Percentiles rank a stretch among this genome's conserved stretches.
These are phyloP conservation scores for Battus philenor DNA, from an alignment of 1,140 invertebrate species.

Conservation along the genomic window DNA sequence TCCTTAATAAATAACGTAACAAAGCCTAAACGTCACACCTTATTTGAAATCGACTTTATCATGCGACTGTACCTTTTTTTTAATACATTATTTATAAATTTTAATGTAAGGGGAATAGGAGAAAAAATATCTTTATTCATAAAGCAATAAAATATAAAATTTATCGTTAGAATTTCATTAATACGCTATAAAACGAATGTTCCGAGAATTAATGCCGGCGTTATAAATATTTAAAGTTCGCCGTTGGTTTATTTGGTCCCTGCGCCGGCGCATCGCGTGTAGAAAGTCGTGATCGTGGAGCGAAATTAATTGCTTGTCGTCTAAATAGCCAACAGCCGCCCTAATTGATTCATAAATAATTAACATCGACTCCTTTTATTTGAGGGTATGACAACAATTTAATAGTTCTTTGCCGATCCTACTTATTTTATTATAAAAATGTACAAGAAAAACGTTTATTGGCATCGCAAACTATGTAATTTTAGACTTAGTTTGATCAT, in stretches of 20 bases:
- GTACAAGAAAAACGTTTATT: neutral
- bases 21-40: conserved; percentile 61
- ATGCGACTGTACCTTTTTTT: conserved; percentile 29
- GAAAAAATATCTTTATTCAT: conserved; percentile 31
- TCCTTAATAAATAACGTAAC: conserved; percentile 63
- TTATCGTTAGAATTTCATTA: conserved; percentile 42
- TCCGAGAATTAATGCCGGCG: conserved; percentile 19
- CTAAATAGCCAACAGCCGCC: neutral
- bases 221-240: conserved; percentile 21
- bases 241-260: conserved; percentile 2
- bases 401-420: neutral
- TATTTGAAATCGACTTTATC: conserved; percentile 62
- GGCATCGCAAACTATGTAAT: neutral
- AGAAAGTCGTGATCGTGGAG: conserved; percentile 2
- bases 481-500: neutral
- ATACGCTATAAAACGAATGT: conserved; percentile 32
- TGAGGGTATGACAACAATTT: neutral
- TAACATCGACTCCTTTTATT: neutral
- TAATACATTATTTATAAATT: conserved; percentile 44
- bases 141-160: conserved; percentile 40
- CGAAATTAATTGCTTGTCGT: neutral
- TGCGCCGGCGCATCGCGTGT: neutral
- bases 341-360: neutral
- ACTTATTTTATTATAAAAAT: neutral
- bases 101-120: conserved; percentile 25